phyloP scores from a whole-genome alignment of 1,140 invertebrate species.

The Olivierus martensii region DNA sequence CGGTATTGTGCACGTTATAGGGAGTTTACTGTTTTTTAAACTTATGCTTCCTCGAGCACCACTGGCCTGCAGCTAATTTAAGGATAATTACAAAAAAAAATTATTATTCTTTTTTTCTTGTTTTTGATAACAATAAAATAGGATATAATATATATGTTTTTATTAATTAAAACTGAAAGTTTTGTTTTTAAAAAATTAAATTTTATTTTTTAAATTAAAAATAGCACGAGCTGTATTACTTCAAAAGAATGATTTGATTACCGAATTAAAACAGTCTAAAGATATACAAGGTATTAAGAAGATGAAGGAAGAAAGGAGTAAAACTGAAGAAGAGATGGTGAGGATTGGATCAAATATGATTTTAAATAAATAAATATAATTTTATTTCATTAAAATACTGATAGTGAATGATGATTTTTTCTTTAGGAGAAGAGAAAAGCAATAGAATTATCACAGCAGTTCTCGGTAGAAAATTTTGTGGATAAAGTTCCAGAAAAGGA shows the following conservation, averaged over 20 bases:
- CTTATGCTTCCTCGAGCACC: too few species aligned
- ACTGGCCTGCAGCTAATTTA: too few species aligned
- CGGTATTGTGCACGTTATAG: too few species aligned
- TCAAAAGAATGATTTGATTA: slow-evolving; percentile 66
- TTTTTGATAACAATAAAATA: too few species aligned
- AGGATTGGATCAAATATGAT: background rate
- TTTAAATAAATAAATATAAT: background rate
- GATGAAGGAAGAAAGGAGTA: slow-evolving; percentile 69
- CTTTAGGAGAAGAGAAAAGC: slow-evolving; percentile 22
- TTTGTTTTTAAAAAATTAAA: too few species aligned
- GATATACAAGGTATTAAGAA: slow-evolving; percentile 81
- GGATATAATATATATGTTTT: too few species aligned
- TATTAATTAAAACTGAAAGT: too few species aligned
- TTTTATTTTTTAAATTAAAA: too few species aligned
- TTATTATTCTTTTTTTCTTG: too few species aligned
- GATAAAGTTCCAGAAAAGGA: slow-evolving; percentile 83
- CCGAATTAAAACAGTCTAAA: slow-evolving; percentile 75
- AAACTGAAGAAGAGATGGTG: slow-evolving; percentile 41
- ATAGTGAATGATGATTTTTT: background rate
- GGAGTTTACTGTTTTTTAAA: too few species aligned
- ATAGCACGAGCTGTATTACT: background rate
- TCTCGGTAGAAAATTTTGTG: slow-evolving; percentile 72
- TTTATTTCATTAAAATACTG: background rate
- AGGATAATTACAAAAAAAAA: too few species aligned
- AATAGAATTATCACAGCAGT: slow-evolving; percentile 63